Evolutionary conservation across 2,113 vertebrate species (phyloP).

Genomic region (Bathybates hornii): DNA sequence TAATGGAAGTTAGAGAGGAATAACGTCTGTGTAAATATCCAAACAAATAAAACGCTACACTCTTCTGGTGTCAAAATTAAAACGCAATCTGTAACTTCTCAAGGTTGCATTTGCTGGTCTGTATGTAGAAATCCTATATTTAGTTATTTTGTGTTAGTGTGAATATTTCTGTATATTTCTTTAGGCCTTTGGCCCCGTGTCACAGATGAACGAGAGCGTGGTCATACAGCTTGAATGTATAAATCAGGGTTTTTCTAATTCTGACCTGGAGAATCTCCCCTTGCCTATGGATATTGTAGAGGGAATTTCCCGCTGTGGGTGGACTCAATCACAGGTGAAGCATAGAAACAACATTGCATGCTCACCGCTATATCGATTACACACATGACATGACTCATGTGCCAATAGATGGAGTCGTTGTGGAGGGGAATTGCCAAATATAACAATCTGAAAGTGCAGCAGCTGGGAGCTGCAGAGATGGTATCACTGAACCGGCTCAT

Average conservation of each 20-base stretch:
- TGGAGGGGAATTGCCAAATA: constrained; percentile 32
- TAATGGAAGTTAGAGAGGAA: not conserved
- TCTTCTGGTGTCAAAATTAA: not conserved
- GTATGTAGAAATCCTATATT: not conserved
- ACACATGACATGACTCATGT: not conserved
- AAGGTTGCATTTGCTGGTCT: not conserved
- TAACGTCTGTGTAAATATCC: not conserved
- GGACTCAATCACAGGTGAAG: constrained; percentile 60
- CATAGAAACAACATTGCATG: not conserved
- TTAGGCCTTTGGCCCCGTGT: constrained; percentile 46
- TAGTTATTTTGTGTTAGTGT: not conserved
- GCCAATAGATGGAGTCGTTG: constrained; percentile 43
- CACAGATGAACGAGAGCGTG: constrained; percentile 25
- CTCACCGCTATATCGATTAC: not conserved
- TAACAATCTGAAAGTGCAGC: constrained; percentile 1
- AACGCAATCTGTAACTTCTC: not conserved
- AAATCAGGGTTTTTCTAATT: constrained; percentile 37
- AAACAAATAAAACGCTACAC: not conserved
- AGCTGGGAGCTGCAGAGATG: constrained; percentile 45
- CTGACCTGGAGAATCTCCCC: constrained; percentile 42
- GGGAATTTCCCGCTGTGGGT: constrained; percentile 51
- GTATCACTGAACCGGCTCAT: constrained; percentile 56
- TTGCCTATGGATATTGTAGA: constrained; percentile 53
- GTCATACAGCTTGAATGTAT: constrained; percentile 60
- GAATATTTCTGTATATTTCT: not conserved